Base-by-base conservation (phyloP, 35 echinoderm and acorn worm genomes). In the Diadema setosum region DNA sequence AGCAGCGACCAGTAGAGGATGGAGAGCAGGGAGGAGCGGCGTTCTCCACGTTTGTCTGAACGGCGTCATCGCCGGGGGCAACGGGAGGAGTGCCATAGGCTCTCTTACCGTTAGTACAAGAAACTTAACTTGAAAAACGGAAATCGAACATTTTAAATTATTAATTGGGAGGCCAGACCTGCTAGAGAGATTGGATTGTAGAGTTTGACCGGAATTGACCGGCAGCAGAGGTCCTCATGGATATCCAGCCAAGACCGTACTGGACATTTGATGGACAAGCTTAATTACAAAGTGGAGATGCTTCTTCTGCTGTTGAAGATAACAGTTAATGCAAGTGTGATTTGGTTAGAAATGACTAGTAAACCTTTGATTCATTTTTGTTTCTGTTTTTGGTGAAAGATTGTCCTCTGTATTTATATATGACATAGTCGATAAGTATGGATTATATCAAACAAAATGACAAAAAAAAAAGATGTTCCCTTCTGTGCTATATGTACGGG, bases 41-140 rank as follows among this genome's bases (percentile, higher is more conserved):
- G 40, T 90, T 83, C 43, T 96, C 94, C 33, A 96, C 94, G 34
- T 96, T 96, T 41, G 94, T 96, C 60, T 90, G 88, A 90, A 36
- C 39, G 63, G 23, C 31, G 49, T n/a, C 57, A 1, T 60, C 57
- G 30, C 27, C 63, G 37, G 30, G 37, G 16, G 30, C 63, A 67
- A 7, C 58, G n/a, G n/a, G n/a, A n/a, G n/a, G n/a, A n/a, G n/a
- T n/a, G n/a, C n/a, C n/a, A n/a, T n/a, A n/a, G n/a, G n/a, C n/a
- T n/a, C n/a, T n/a, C n/a, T n/a, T n/a, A n/a, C n/a, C n/a, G n/a
- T n/a, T n/a, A n/a, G n/a, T n/a, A 67, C 29, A 7, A 12, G 2
- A 67, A 67, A 29, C 37, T 34, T 33, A 26, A 33, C 37, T 4
- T 29, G 63, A 67, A 33, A 67, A 67, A 67, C 37, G 37, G 30